Evolutionary conservation across 2,888 invertebrate species (phyloP).

Genomic region (Andrena flavipes): DNA sequence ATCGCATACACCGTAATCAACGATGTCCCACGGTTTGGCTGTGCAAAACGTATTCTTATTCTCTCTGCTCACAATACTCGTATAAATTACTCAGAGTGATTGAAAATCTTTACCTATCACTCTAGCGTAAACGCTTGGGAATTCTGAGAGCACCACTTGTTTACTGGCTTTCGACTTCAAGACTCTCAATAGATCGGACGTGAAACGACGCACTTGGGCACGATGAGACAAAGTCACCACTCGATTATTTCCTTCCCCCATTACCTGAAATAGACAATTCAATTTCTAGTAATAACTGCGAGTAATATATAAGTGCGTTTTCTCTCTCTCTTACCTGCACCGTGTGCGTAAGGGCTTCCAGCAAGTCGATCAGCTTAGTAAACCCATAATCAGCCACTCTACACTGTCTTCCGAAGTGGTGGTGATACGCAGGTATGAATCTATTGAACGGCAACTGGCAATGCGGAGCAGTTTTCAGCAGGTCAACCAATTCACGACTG

Average conservation of each 20-base stretch:
- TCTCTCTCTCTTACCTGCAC: constrained; percentile 88
- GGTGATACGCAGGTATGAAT: constrained; percentile 98
- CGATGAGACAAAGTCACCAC: constrained; percentile 95
- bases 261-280: constrained; percentile 87
- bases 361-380: constrained; percentile 95
- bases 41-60: constrained; percentile 6
- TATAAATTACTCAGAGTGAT: background rate
- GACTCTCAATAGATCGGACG: constrained; percentile 94
- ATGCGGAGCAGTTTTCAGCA: constrained; percentile 92
- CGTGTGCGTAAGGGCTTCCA: constrained; percentile 94
- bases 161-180: constrained; percentile 93
- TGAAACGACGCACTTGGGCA: constrained; percentile 95
- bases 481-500: constrained; percentile 94
- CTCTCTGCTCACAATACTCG: background rate
- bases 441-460: constrained; percentile 93
- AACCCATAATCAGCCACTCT: constrained; percentile 98
- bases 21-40: constrained; percentile 88
- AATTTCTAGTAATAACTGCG: background rate
- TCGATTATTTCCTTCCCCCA: constrained; percentile 95
- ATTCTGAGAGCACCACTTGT: constrained; percentile 89
- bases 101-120: constrained; percentile 84
- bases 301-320: constrained; percentile 8
- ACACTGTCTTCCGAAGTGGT: constrained; percentile 98
- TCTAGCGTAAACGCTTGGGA: constrained; percentile 89
- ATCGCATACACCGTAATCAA: constrained; percentile 95